Evolutionary conservation across 2,113 vertebrate species (phyloP).

Genomic region (Azemiops feae): DNA sequence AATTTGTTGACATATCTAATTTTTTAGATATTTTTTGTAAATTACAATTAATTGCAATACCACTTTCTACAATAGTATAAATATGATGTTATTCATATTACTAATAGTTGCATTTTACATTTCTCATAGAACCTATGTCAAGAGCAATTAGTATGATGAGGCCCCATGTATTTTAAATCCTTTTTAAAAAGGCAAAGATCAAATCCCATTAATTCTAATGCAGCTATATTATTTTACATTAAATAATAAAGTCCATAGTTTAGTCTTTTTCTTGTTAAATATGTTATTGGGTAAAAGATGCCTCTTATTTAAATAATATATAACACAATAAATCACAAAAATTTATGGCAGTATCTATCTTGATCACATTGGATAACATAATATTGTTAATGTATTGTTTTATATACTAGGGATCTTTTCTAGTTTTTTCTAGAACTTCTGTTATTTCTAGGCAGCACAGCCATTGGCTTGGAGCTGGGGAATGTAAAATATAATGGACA

Average conservation of each 20-base stretch:
- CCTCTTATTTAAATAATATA: not conserved
- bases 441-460: not conserved
- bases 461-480: not conserved
- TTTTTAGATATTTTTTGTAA: constrained; percentile 22
- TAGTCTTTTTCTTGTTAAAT: constrained; percentile 14
- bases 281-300: not conserved
- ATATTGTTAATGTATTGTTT: not conserved
- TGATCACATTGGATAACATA: not conserved
- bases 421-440: not conserved
- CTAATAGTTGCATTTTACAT: constrained; percentile 39
- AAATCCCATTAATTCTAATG: constrained; percentile 39
- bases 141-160: constrained; percentile 59
- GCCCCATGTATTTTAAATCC: not conserved
- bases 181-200: constrained; percentile 50
- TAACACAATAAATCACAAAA: not conserved
- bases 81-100: constrained; percentile 38
- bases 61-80: constrained; percentile 34
- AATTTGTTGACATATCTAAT: constrained; percentile 34
- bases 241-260: not conserved
- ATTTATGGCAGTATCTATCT: not conserved
- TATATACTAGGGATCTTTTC: not conserved
- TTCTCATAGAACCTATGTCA: constrained; percentile 58
- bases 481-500: not conserved
- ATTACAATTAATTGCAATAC: constrained; percentile 4
- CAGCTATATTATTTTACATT: not conserved